phyloP scores from a whole-genome alignment of 2,888 invertebrate species.

The Phengaris alcon region DNA sequence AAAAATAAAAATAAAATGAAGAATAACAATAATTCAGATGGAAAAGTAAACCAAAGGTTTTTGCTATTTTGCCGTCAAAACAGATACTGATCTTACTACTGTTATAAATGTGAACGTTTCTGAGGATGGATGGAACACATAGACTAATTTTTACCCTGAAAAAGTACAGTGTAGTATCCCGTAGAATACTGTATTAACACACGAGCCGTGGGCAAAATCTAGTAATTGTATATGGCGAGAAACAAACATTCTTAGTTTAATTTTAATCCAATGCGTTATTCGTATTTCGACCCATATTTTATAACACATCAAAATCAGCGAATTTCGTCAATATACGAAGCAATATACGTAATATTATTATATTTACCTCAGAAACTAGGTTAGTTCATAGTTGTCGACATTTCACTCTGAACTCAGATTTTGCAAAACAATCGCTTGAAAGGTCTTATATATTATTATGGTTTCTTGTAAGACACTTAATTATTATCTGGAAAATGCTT shows the following conservation, averaged over 20 bases:
- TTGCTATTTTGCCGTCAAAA: no score
- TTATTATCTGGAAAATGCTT: conserved; percentile 22
- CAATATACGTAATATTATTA: conserved; percentile 1
- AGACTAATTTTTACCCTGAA: no score
- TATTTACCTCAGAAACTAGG: conserved; percentile 34
- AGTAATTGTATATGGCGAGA: no score
- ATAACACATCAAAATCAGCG: not conserved
- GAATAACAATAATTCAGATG: no score
- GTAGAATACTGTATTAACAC: no score
- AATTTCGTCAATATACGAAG: conserved; percentile 12
- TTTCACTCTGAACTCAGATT: conserved; percentile 57
- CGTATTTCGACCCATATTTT: not conserved
- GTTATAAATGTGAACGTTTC: no score
- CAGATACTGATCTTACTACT: no score
- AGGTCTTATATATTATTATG: conserved; percentile 20
- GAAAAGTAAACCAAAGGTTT: no score
- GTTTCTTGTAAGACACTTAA: conserved; percentile 21
- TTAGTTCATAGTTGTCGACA: conserved; percentile 43
- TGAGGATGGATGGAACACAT: no score
- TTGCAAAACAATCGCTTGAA: conserved; percentile 53
- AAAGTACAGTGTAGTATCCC: no score
- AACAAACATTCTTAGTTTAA: no score
- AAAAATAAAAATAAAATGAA: not conserved
- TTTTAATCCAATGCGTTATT: not conserved
- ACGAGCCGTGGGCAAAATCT: no score